Evolutionary conservation across 2,888 invertebrate species (phyloP), one percentile per base, ranked within the genome.

Genomic region (Chaitophorus viminalis): DNA sequence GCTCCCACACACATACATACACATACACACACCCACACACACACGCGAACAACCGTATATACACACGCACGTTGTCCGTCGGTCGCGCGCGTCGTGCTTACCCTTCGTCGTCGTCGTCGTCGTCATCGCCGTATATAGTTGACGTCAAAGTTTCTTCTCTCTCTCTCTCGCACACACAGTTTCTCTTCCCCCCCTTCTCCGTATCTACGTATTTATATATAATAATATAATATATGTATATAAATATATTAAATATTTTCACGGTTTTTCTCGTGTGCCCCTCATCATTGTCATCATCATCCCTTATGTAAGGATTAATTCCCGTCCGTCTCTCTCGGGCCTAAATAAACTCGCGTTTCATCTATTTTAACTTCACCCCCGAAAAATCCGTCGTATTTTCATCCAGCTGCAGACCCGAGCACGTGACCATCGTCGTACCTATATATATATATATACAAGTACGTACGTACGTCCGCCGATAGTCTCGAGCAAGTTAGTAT

Each of bases 51-150:
- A 46, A 46, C 14, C 46, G 46, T 2, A 46, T 46, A 46, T 46
- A 46, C 36, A 86, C 78, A 86, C 46, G 83, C 88, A 79, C 88
- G 70, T 78, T 83, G 83, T 84, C 84, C 70, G 88, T 78, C 88
- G 75, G 33, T 88, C 82, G 81, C 33, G 81, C 88, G 81, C 70
- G 79, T 82, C 84, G 77, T 83, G 83, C 84, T 83, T 54, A 36
- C 70, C 39, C 75, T 76, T 72, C 18, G 76, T 39, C 82, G 46
- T 70, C 75, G 82, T 72, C 18, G 76, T 39, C 82, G 46, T 70
- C 78, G 70, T 46, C 81, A 36, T 46, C 52, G 60, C 25, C 68
- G 76, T 65, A 31, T 54, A 78, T 54, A 65, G 52, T 72, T 70
- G 31, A 46, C 60, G 76, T 84, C 36, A 74, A 84, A 85, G 65